Conservation (phyloP, 1,140 invertebrate genomes). For the Eumeta japonica region DNA sequence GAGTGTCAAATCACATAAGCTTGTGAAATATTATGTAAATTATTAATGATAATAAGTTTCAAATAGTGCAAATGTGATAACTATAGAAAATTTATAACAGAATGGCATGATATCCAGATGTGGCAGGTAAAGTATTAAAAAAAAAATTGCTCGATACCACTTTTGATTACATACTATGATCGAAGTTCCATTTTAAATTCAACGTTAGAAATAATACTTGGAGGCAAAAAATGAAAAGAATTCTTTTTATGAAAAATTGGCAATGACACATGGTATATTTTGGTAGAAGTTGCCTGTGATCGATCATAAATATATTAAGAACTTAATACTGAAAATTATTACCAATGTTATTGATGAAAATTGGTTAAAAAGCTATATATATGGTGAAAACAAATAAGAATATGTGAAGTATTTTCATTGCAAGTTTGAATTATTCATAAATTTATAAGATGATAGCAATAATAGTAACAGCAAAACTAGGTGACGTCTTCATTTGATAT, state of each 20-base stretch:
- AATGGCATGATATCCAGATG: conserved; percentile 9
- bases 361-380: no score
- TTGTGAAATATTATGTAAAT: conserved; percentile 4
- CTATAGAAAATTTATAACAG: conserved; percentile 3
- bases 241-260: no score
- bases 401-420: conserved; percentile 1
- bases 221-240: not conserved
- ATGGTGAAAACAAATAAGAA: no score
- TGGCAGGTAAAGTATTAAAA: conserved; percentile 6
- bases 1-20: no score
- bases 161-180: conserved; percentile 7
- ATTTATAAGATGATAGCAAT: not conserved
- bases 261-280: conserved; percentile 1
- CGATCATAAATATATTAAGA: no score
- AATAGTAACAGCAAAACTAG: not conserved
- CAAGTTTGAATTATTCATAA: not conserved
- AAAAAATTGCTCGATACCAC: conserved; percentile 6
- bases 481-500: no score
- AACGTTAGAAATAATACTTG: conserved; percentile 5
- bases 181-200: conserved; percentile 5
- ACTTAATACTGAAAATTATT: no score
- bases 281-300: conserved; percentile 6
- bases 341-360: no score
- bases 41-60: conserved; percentile 7
- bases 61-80: conserved; percentile 6